phyloP scores from a whole-genome alignment of 1,140 invertebrate genomes.

The Mercenaria mercenaria region DNA sequence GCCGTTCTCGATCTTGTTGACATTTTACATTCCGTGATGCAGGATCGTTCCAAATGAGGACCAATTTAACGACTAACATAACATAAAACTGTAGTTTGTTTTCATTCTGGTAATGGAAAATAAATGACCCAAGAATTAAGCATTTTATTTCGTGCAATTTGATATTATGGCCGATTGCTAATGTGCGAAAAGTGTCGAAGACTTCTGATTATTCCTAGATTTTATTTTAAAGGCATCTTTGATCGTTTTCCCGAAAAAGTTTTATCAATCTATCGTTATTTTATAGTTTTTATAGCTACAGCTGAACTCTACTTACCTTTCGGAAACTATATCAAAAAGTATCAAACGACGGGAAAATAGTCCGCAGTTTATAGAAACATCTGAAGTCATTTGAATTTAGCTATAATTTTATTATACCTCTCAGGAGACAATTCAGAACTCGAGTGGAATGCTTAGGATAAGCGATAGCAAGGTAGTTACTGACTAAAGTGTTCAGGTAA shows the following conservation, averaged over 20 bases:
- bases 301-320: neutral
- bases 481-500: too few species aligned
- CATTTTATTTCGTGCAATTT: constrained; percentile 65
- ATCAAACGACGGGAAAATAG: too few species aligned
- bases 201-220: constrained; percentile 44
- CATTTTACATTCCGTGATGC: constrained; percentile 46
- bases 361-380: too few species aligned
- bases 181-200: constrained; percentile 65
- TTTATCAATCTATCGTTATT: constrained; percentile 45
- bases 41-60: constrained; percentile 29
- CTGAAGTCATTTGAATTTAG: too few species aligned
- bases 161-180: constrained; percentile 65
- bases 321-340: too few species aligned
- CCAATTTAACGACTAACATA: constrained; percentile 43
- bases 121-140: constrained; percentile 65
- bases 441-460: too few species aligned
- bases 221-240: constrained; percentile 62
- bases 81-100: constrained; percentile 63
- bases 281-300: constrained; percentile 32
- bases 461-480: too few species aligned
- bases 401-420: too few species aligned
- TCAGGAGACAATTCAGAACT: too few species aligned
- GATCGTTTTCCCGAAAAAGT: constrained; percentile 30
- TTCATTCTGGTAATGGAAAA: constrained; percentile 65
- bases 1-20: constrained; percentile 32